Base-by-base conservation (phyloP, 2,113 vertebrate species). In the Ictalurus punctatus region DNA sequence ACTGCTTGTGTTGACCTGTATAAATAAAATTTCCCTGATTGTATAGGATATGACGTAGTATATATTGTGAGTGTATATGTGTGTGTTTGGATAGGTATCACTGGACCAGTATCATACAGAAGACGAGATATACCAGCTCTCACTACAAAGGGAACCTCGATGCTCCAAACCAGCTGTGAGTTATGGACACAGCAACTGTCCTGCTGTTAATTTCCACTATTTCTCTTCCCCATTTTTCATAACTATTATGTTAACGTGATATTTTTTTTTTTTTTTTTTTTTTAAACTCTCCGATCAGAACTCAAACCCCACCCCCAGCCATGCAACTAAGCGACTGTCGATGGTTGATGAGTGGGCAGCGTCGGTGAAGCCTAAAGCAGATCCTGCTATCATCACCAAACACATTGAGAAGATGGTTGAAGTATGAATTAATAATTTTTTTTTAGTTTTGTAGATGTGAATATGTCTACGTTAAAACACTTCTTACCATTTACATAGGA, bases 351-450 rank as follows among this genome's bases (percentile, higher is more conserved):
- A 98, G 83, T 98, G 97, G 97, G 95, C 97, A 0, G 94, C 96
- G 0, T 96, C 96, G 0, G 96, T 97, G 88, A 97, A 97, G 80
- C 97, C 97, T 83, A 98, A 96, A 93, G 95, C 97, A 0, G 96
- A 98, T 90, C 97, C 97, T 2, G 96, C 95, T 0, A 73, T 98
- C 34, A 93, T 98, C 93, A 96, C 94, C 83, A 97, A 96, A 27
- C 97, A 98, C 95, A 98, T 98, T 0, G 96, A 97, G 92, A 97
- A 98, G 94, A 98, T 98, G 97, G 97, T 98, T 85, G 97, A 98
- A 94, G 97, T 97, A 93, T 89, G 92, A 90, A 54, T 59, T 48
- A n/a, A n/a, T 34, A 59, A 25, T 17, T 27, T 48, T 52, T 52
- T 52, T 80, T 54, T 8, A 19, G 12, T 54, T 17, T 17, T 52